A percentile compares a stretch with the other conserved stretches of the same genome.
These are phyloP conservation scores for Myanophis thanlyinensis DNA, from an alignment of 2,113 vertebrate species.

Conservation along the genomic window DNA sequence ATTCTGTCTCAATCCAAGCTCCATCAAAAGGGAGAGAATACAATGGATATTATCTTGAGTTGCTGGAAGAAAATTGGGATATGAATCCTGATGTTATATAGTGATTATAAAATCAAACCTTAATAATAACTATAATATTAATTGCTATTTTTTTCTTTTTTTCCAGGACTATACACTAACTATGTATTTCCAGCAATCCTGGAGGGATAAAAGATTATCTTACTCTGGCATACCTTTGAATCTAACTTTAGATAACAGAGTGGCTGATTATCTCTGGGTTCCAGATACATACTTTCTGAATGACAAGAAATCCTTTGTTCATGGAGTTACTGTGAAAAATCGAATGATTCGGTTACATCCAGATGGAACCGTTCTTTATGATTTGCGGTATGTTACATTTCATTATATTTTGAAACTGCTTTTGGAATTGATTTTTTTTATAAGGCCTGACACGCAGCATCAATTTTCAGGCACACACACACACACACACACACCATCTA, in stretches of 20 bases:
- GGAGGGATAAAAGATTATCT: constrained; percentile 92
- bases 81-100: background rate
- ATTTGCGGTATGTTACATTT: constrained; percentile 77
- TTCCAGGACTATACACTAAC: constrained; percentile 91
- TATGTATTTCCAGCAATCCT: constrained; percentile 95
- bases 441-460: background rate
- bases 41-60: background rate
- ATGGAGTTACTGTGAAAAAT: constrained; percentile 93
- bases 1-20: background rate
- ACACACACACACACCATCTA: background rate
- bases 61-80: background rate
- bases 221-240: constrained; percentile 94
- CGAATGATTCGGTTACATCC: constrained; percentile 93
- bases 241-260: constrained; percentile 90
- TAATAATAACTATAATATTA: background rate
- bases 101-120: background rate
- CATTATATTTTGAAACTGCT: constrained; percentile 5
- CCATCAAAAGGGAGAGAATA: background rate
- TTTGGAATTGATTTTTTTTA: background rate
- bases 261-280: constrained; percentile 91
- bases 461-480: background rate
- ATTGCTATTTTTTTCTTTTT: constrained; percentile 35
- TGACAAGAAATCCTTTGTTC: constrained; percentile 93
- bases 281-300: constrained; percentile 93
- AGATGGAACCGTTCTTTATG: constrained; percentile 90